Evolutionary conservation across 2,797 vertebrate species (phyloP), one percentile per base, ranked within the genome.

Genomic region (Sebastes taczanowskii): DNA sequence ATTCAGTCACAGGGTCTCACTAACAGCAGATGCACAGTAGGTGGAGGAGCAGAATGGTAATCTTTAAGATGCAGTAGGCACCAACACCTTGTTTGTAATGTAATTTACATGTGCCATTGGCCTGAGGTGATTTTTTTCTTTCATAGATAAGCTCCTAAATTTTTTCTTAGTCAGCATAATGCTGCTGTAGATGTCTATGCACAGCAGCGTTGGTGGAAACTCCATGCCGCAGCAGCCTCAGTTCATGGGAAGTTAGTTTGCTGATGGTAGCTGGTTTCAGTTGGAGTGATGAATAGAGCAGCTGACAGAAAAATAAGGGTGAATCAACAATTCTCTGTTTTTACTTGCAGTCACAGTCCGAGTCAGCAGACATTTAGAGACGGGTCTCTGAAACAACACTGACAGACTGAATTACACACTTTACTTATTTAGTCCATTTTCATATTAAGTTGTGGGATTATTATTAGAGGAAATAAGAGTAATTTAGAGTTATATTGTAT

Each of bases 211-310:
- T 34, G 63, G 46, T 78, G 67, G 69, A 76, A 88, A 78, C 25
- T 63, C 18, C 14, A n/a, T 53, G 42, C 49, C 6, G 20, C 78
- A 69, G 82, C 61, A 61, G 29, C 38, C 38, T 4, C 1, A 3
- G 6, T 85, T 85, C 74, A 89, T 83, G 88, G 89, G 89, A 93
- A 91, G 84, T 86, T 18, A 69, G 42, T 88, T 86, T 92, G 91
- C 89, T 93, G 89, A 92, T 71, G 66, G 60, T 18, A 59, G 86
- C 87, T 74, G 49, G 56, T 92, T 88, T 92, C 74, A 80, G 49
- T 42, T 59, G 30, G 23, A 72, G 5, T 27, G 59, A 74, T 27
- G 55, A 63, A 75, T 0, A 42, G 56, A 82, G 65, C 59, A 75
- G 73, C 74, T 74, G 81, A 80, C 35, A 53, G 55, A 64, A 86